Evolutionary conservation across 1,140 invertebrate species (phyloP), one percentile per base, ranked within the genome.

Genomic region (Sarcophaga bullata): DNA sequence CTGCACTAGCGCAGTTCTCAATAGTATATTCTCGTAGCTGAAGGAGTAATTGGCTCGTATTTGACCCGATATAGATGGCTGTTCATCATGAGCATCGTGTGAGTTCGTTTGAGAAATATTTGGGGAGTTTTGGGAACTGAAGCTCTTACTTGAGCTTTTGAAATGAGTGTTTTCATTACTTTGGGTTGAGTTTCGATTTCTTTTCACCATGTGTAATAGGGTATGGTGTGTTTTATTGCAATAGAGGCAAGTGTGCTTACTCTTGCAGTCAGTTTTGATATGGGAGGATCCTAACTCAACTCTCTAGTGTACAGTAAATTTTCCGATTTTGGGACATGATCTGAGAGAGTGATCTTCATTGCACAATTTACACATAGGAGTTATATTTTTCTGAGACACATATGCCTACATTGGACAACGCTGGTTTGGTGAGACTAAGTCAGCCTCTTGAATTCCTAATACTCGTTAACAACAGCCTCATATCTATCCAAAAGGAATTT

Each of bases 401-500:
- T 73, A 37, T 1, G 8, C 46, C 11, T 73, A 52, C 11, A 10
- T 58, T 15, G 10, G 49, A n/a, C n/a, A n/a, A n/a, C n/a, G n/a
- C n/a, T n/a, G n/a, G n/a, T n/a, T n/a, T n/a, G n/a, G n/a, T n/a
- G 17, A 46, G 37, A 52, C 9, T 11, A 5, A 46, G 13, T 46
- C 80, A 6, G 46, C 15, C 15, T n/a, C 47, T 13, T 47, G 37
- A 47, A 37, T 10, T 47, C 7, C 54, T 15, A 13, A 47, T 47
- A 37, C 37, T 68, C 3, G 25, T 68, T 13, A 47, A 68, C 72
- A 1, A 73, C 72, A 46, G 37, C 72, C 46, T 73, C 25, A 73
- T 37, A 73, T 46, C 81, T 7, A 19, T n/a, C 48, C 8, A 73
- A 73, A 13, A 82, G 81, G 47, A 82, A 73, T 8, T 72, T n/a